phyloP scores from a whole-genome alignment of 1,140 invertebrate genomes.

The Oryctes rhinoceros region DNA sequence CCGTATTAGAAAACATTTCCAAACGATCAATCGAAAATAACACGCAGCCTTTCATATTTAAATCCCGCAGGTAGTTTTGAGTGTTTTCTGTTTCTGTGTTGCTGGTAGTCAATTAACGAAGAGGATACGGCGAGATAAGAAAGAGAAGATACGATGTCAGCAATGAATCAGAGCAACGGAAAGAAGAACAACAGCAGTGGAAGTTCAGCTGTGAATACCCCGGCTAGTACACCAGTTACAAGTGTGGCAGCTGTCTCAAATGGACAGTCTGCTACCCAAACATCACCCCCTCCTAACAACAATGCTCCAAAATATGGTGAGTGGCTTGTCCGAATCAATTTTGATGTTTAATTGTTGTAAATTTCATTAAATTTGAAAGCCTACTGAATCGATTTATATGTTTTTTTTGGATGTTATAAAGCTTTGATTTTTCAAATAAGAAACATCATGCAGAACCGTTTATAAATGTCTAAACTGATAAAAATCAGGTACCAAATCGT shows the following conservation, averaged over 20 bases:
- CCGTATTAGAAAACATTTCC: too few relatives aligned
- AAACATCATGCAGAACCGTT: too few relatives aligned
- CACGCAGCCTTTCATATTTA: neutral
- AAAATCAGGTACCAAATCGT: too few relatives aligned
- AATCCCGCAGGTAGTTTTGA: conserved; percentile 43
- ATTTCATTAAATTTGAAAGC: too few relatives aligned
- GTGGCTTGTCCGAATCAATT: neutral
- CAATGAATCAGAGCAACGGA: conserved; percentile 45
- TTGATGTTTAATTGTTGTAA: too few relatives aligned
- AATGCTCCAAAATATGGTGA: conserved; percentile 55
- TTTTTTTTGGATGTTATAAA: too few relatives aligned
- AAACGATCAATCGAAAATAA: neutral
- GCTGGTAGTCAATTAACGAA: neutral
- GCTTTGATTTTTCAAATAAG: too few relatives aligned
- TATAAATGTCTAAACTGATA: too few relatives aligned
- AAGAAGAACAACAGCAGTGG: conserved; percentile 48
- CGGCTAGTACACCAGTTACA: conserved; percentile 47
- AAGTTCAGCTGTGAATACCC: conserved; percentile 49
- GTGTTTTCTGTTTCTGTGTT: conserved; percentile 31
- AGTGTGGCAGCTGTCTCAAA: conserved; percentile 43
- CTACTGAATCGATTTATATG: too few relatives aligned
- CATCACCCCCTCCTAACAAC: conserved; percentile 53
- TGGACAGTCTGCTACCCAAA: conserved; percentile 42
- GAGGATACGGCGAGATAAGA: neutral
- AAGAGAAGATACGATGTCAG: conserved; percentile 39